Evolutionary conservation across 2,888 invertebrate species (phyloP), one percentile per base, ranked within the genome.

Genomic region (Drosophila stalkeri): DNA sequence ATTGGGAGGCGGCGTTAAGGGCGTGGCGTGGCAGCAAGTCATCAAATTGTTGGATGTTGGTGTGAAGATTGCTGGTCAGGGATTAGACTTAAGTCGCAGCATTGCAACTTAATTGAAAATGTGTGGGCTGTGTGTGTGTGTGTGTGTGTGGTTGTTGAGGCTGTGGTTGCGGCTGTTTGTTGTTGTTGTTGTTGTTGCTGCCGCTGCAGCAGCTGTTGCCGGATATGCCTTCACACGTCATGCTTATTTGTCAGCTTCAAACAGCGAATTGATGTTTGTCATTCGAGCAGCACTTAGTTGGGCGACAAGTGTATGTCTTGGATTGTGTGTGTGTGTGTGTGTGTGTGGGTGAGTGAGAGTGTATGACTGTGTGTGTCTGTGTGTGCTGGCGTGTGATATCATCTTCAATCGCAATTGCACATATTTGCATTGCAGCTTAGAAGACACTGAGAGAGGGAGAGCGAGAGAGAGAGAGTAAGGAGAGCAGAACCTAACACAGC

Each of bases 41-140:
- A 46, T 71, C 71, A 77, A 78, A 75, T 75, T 64, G 71, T 54
- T 77, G 55, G 27, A 47, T 27, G 64, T 20, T 16, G 9, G 20
- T 7, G 18, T 47, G 65, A 49, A 54, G 73, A 73, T 77, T 56
- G 79, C 35, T 57, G 68, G 66, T 68, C 75, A 55, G 66, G 84
- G 80, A 83, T 85, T 87, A 67, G 70, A 71, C 62, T 72, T 75
- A 85, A 85, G 82, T 69, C 49, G 46, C 79, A 69, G 64, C 59
- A 47, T 27, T 70, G 78, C 73, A 82, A 77, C 68, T 75, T 82
- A 81, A 86, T 81, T 85, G 81, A 85, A 87, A 87, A 72, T 75
- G 70, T 39, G 33, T 18, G 9, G n/a, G n/a, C n/a, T n/a, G n/a
- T n/a, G n/a, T 11, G 31, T 18, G 18, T 52, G 51, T 1, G n/a